Evolutionary conservation across 2,797 vertebrate species (phyloP).

Genomic region (Girardinus metallicus): DNA sequence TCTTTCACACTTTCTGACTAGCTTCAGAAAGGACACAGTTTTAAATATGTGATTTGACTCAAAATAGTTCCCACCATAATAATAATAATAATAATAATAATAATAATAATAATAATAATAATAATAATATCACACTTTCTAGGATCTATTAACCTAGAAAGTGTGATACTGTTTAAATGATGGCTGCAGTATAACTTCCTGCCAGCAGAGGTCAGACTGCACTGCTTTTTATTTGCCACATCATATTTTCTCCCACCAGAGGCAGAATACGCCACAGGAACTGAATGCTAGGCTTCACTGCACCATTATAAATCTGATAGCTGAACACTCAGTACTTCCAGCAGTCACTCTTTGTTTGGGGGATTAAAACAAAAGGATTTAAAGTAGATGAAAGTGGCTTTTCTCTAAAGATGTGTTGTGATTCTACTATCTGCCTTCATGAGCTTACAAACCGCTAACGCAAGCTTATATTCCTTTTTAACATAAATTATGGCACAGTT

Average conservation of each 20-base stretch:
- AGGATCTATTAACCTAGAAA: background rate
- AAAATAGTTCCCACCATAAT: background rate
- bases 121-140: too few species aligned
- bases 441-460: conserved; percentile 44
- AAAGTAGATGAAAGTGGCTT: conserved; percentile 46
- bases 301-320: conserved; percentile 15
- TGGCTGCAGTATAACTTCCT: conserved; percentile 7
- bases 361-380: background rate
- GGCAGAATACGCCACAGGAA: conserved; percentile 54
- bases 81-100: background rate
- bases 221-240: background rate
- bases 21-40: background rate
- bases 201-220: conserved; percentile 72
- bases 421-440: conserved; percentile 25
- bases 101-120: background rate
- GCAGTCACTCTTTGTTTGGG: conserved; percentile 1
- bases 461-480: conserved; percentile 35
- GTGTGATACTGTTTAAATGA: background rate
- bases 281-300: conserved; percentile 11
- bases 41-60: background rate
- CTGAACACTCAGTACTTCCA: background rate
- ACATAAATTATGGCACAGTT: conserved; percentile 35
- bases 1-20: background rate
- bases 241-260: conserved; percentile 52
- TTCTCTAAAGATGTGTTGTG: conserved; percentile 30